Evolutionary conservation across 2,113 vertebrate species (phyloP).

Genomic region (Beaufortia kweichowensis): DNA sequence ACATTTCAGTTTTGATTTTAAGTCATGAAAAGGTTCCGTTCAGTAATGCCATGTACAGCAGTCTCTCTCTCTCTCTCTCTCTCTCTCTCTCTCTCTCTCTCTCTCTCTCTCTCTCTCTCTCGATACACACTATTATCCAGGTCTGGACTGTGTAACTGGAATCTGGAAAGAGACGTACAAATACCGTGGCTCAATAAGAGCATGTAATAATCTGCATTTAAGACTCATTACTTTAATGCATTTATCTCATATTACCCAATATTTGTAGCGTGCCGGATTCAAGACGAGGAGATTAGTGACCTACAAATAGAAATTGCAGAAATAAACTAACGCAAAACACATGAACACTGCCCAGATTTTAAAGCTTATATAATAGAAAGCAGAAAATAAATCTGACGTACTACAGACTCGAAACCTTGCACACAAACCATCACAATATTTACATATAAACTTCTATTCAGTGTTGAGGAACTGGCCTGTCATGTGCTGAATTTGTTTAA

Average conservation of each 20-base stretch:
- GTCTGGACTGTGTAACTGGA: slow-evolving; percentile 27
- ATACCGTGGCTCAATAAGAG: slow-evolving; percentile 1
- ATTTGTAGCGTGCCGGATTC: slow-evolving; percentile 8
- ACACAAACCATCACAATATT: no score
- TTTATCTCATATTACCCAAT: slow-evolving; percentile 33
- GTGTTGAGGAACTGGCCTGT: not conserved
- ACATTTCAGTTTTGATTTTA: no score
- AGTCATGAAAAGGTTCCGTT: no score
- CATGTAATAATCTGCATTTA: slow-evolving; percentile 41
- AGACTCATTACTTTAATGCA: slow-evolving; percentile 36
- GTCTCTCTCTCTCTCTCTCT: no score
- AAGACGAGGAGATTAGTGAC: not conserved
- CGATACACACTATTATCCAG: slow-evolving; percentile 14
- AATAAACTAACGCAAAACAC: not conserved
- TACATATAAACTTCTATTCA: not conserved
- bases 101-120: not conserved
- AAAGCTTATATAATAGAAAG: no score
- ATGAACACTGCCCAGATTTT: not conserved
- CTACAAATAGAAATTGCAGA: not conserved
- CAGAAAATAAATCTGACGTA: no score
- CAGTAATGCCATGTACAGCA: no score
- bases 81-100: no score
- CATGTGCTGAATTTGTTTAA: no score
- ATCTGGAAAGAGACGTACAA: slow-evolving; percentile 1
- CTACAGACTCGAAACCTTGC: no score